Evolutionary conservation across 2,888 invertebrate genomes (phyloP).

Genomic region (Ectemnius cavifrons): DNA sequence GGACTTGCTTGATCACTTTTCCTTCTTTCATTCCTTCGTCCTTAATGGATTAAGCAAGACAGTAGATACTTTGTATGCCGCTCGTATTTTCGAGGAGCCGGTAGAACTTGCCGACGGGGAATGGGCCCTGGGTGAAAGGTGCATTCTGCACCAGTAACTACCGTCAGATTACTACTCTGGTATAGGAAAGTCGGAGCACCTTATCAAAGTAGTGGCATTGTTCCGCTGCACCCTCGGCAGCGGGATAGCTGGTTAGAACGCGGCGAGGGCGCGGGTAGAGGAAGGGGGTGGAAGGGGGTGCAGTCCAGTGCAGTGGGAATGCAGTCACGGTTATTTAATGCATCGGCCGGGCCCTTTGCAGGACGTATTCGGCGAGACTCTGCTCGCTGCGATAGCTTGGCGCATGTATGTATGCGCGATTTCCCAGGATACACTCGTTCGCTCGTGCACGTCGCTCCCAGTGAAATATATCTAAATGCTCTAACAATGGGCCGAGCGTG

Average conservation of each 20-base stretch:
- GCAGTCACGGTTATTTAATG: slow-evolving; percentile 50
- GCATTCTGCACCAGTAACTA: background rate
- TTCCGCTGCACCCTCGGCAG: slow-evolving; percentile 17
- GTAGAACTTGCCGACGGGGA: too few relatives aligned
- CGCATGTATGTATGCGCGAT: slow-evolving; percentile 12
- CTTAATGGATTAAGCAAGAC: too few relatives aligned
- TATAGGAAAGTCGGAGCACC: slow-evolving; percentile 4
- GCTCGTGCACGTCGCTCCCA: slow-evolving; percentile 39
- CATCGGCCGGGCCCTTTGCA: slow-evolving; percentile 32
- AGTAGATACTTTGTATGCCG: too few relatives aligned
- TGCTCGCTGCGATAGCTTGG: too few relatives aligned
- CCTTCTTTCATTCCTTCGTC: too few relatives aligned
- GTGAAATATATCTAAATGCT: slow-evolving; percentile 54
- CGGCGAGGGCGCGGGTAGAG: background rate
- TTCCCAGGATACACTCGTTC: slow-evolving; percentile 37
- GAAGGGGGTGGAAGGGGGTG: background rate
- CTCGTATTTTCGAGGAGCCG: too few relatives aligned
- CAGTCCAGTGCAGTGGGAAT: slow-evolving; percentile 33
- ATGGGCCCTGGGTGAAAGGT: too few relatives aligned
- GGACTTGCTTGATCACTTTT: too few relatives aligned
- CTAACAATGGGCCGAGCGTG: slow-evolving; percentile 41
- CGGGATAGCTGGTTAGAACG: slow-evolving; percentile 11
- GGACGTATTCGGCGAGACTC: slow-evolving; percentile 21
- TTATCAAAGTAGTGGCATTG: slow-evolving; percentile 32
- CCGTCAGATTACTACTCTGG: slow-evolving; percentile 8